Conservation (phyloP, 2,797 vertebrate species). For the Dallia pectoralis region DNA sequence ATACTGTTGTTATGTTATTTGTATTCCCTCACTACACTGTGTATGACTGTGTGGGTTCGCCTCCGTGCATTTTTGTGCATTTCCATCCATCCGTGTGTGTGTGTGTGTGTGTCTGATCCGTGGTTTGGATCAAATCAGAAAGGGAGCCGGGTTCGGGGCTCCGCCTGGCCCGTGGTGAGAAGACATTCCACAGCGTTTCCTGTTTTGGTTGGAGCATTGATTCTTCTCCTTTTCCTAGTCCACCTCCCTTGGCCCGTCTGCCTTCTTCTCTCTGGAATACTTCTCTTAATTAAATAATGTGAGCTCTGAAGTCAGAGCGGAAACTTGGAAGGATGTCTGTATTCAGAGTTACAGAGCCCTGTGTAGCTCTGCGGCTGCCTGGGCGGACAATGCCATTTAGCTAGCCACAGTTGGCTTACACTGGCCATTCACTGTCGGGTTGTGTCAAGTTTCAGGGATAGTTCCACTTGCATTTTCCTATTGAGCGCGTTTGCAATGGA, state of each 20-base stretch:
- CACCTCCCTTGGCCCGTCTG: not conserved
- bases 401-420: constrained; percentile 22
- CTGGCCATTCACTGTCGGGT: constrained; percentile 4
- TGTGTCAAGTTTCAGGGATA: constrained; percentile 16
- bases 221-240: constrained; percentile 4
- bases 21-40: not conserved
- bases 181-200: constrained; percentile 37
- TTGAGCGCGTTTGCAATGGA: not conserved
- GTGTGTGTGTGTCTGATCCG: not conserved
- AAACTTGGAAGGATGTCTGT: constrained; percentile 27
- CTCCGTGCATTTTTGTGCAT: not conserved
- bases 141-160: not conserved
- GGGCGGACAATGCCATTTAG: constrained; percentile 1
- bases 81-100: not conserved
- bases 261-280: constrained; percentile 14
- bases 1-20: not conserved
- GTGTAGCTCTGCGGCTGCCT: not conserved
- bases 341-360: constrained; percentile 16
- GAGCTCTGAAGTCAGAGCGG: constrained; percentile 34
- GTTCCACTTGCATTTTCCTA: constrained; percentile 4
- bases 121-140: not conserved
- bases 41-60: not conserved
- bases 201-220: constrained; percentile 29
- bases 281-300: constrained; percentile 27
- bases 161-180: not conserved